Percentiles rank a stretch among this genome's conserved stretches.
phyloP scores from a whole-genome alignment of 2,797 vertebrate genomes.

The Chelidonichthys spinosus region DNA sequence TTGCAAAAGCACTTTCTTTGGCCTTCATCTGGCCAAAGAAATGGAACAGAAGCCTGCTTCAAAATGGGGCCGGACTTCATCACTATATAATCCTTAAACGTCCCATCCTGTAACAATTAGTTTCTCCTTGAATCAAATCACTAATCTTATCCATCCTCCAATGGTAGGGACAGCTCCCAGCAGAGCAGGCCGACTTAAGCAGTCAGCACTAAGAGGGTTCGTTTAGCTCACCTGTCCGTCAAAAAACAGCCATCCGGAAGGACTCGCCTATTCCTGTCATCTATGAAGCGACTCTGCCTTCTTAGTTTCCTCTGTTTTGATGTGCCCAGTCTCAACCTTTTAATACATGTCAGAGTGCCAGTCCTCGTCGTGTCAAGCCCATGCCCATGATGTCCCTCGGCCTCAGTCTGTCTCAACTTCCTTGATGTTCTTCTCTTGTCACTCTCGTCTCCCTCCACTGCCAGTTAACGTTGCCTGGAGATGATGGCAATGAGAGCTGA shows the following conservation, averaged over 20 bases:
- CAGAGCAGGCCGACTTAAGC: slow-evolving; percentile 20
- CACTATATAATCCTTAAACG: background rate
- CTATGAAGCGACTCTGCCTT: slow-evolving; percentile 37
- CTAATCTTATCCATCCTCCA: slow-evolving; percentile 24
- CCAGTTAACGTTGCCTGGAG: slow-evolving; percentile 68
- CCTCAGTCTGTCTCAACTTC: slow-evolving; percentile 37
- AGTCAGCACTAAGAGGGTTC: slow-evolving; percentile 45
- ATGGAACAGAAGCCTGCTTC: background rate
- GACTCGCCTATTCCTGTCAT: slow-evolving; percentile 26
- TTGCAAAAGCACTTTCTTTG: background rate
- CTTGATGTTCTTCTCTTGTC: slow-evolving; percentile 55
- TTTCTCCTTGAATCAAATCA: slow-evolving; percentile 54
- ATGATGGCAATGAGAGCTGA: slow-evolving; percentile 62
- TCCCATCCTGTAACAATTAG: slow-evolving; percentile 19
- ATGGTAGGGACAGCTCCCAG: slow-evolving; percentile 38
- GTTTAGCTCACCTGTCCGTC: slow-evolving; percentile 73
- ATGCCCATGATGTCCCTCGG: slow-evolving; percentile 12
- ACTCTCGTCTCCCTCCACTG: slow-evolving; percentile 40
- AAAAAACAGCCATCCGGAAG: slow-evolving; percentile 49
- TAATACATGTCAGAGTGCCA: slow-evolving; percentile 68
- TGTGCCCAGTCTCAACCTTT: slow-evolving; percentile 68
- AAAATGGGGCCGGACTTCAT: background rate
- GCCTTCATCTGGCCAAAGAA: background rate
- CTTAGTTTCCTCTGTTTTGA: slow-evolving; percentile 71
- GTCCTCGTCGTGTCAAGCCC: slow-evolving; percentile 60